phyloP scores from a whole-genome alignment of 1,140 invertebrate species.

The Gryon sp. region DNA sequence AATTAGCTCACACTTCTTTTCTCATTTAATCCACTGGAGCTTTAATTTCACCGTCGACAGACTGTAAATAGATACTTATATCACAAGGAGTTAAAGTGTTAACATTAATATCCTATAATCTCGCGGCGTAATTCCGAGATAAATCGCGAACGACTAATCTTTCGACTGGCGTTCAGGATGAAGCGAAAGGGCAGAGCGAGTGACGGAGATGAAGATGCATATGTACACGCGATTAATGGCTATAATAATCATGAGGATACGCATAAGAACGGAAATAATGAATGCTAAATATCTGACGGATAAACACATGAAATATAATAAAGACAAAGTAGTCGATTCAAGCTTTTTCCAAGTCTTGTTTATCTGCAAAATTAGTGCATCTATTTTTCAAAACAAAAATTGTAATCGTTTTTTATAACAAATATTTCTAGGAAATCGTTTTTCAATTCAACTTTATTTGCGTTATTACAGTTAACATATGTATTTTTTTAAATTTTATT shows the following conservation, averaged over 20 bases:
- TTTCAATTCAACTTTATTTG: too few relatives aligned
- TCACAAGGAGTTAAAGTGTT: constrained; percentile 35
- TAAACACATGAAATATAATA: too few relatives aligned
- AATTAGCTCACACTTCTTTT: constrained; percentile 21
- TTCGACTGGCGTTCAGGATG: too few relatives aligned
- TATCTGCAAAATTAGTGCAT: too few relatives aligned
- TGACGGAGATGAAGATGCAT: constrained; percentile 1
- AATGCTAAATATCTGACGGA: too few relatives aligned
- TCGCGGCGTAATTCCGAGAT: constrained; percentile 38
- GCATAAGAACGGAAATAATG: not conserved
- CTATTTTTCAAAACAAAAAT: too few relatives aligned
- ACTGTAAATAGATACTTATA: constrained; percentile 52
- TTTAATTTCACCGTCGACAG: constrained; percentile 48
- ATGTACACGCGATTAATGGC: constrained; percentile 4
- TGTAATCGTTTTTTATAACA: too few relatives aligned
- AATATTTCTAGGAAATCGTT: too few relatives aligned
- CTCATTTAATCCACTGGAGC: constrained; percentile 15
- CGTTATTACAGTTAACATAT: too few relatives aligned
- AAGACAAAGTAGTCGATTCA: too few relatives aligned
- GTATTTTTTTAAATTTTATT: too few relatives aligned
- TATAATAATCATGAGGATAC: not conserved
- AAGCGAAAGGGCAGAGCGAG: not conserved
- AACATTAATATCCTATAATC: constrained; percentile 56
- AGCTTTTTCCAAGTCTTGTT: too few relatives aligned
- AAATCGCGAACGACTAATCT: constrained; percentile 44